Percentiles rank a stretch among this genome's conserved stretches.
These are phyloP conservation scores for Meandrina meandrites DNA, from an alignment of 92 coral and sea anemone genomes.

Conservation along the genomic window DNA sequence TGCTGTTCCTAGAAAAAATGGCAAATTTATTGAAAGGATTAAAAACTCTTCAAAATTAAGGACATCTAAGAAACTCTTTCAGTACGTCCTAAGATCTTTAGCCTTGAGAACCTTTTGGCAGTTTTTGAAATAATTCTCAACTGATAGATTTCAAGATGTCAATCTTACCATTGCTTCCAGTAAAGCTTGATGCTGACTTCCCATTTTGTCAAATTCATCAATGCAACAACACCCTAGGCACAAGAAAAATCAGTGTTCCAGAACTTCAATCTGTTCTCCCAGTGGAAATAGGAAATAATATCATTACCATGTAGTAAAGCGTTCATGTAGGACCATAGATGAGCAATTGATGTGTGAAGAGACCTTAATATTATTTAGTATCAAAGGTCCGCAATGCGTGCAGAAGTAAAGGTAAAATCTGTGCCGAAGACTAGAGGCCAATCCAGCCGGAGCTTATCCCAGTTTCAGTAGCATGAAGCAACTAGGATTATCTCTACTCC, in stretches of 20 bases:
- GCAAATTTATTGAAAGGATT: background rate
- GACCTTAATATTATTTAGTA: background rate
- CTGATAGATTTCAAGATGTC: background rate
- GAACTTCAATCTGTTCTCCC: background rate
- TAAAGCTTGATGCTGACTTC: constrained; percentile 91
- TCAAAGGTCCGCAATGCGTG: background rate
- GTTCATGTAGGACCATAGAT: too few species aligned
- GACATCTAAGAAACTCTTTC: background rate
- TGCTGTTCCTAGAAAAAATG: constrained; percentile 84
- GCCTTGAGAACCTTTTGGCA: too few species aligned
- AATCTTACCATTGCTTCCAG: constrained; percentile 94
- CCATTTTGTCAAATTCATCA: constrained; percentile 98
- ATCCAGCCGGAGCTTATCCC: too few species aligned
- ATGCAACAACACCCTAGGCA: constrained; percentile 93
- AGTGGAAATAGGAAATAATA: too few species aligned
- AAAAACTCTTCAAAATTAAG: background rate
- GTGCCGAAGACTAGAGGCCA: too few species aligned
- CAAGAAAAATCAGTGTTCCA: background rate
- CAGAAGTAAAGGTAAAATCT: too few species aligned
- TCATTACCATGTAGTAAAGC: too few species aligned
- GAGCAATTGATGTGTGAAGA: too few species aligned
- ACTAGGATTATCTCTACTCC: too few species aligned
- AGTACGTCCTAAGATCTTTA: background rate
- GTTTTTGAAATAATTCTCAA: too few species aligned
- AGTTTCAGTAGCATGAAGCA: too few species aligned